Conservation (phyloP, 2,113 vertebrate genomes). For the Trogon melanurus region DNA sequence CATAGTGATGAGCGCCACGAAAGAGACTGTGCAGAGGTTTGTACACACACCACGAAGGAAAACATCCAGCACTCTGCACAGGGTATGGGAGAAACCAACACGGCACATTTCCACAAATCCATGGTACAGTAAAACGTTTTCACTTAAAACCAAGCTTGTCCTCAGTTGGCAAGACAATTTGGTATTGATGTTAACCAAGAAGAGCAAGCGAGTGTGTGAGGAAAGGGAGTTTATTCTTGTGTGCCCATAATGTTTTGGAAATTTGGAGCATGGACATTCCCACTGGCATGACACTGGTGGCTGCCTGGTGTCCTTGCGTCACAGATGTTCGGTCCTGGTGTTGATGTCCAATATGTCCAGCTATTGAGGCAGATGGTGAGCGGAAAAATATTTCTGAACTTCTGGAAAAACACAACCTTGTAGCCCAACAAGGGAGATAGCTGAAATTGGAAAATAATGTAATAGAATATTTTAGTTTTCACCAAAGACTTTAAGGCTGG, state of each 20-base stretch:
- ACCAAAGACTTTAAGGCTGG: constrained; percentile 70
- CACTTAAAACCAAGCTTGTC: background rate
- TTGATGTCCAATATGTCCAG: constrained; percentile 86
- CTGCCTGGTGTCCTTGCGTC: constrained; percentile 55
- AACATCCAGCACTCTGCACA: background rate
- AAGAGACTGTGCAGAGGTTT: background rate
- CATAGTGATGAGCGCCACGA: background rate
- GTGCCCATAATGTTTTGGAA: background rate
- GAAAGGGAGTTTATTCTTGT: background rate
- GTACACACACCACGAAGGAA: background rate
- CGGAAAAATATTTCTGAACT: constrained; percentile 81
- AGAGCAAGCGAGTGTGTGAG: background rate
- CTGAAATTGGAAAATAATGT: constrained; percentile 89
- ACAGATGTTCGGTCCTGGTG: constrained; percentile 77
- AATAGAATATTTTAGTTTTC: constrained; percentile 86
- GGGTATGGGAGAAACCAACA: background rate
- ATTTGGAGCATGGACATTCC: constrained; percentile 7
- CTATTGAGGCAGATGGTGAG: constrained; percentile 86
- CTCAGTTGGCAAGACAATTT: background rate
- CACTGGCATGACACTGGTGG: background rate
- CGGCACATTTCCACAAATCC: background rate
- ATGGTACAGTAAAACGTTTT: background rate
- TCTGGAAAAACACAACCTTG: constrained; percentile 74
- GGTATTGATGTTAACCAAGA: background rate
- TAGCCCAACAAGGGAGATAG: constrained; percentile 72